Conservation (phyloP, 2,797 vertebrate genomes). For the Aselliscus stoliczkanus region DNA sequence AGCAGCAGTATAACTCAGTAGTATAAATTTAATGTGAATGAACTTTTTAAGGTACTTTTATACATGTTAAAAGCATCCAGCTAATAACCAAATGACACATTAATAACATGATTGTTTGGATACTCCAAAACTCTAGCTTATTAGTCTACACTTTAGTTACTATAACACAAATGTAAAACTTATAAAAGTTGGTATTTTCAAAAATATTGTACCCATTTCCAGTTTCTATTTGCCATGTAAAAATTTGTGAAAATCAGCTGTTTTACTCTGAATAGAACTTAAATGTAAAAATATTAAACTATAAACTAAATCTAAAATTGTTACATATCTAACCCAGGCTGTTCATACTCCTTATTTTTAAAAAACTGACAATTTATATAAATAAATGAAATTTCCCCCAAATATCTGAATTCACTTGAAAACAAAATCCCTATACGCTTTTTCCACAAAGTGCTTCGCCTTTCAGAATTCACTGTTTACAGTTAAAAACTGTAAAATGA, state of each 20-base stretch:
- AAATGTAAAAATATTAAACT: background rate
- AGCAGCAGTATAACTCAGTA: background rate
- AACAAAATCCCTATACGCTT: background rate
- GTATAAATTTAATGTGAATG: background rate
- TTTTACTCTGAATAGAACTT: background rate
- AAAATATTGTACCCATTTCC: background rate
- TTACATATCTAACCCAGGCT: background rate
- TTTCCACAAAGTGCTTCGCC: slow-evolving; percentile 1
- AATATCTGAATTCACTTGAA: background rate
- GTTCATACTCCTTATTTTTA: background rate
- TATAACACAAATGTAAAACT: background rate
- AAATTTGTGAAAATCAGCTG: background rate
- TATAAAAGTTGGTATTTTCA: background rate
- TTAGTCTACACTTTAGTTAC: background rate
- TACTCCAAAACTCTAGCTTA: background rate
- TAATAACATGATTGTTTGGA: background rate
- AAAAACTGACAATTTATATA: background rate
- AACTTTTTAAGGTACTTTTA: background rate
- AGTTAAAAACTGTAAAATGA: background rate
- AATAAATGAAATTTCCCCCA: background rate
- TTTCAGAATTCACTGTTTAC: slow-evolving; percentile 36
- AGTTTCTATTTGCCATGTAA: background rate
- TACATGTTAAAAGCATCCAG: background rate
- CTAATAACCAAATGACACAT: background rate
- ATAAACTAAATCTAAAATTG: slow-evolving; percentile 36